Base-by-base conservation (phyloP, 2,888 invertebrate genomes). In the Dynastes grantii region DNA sequence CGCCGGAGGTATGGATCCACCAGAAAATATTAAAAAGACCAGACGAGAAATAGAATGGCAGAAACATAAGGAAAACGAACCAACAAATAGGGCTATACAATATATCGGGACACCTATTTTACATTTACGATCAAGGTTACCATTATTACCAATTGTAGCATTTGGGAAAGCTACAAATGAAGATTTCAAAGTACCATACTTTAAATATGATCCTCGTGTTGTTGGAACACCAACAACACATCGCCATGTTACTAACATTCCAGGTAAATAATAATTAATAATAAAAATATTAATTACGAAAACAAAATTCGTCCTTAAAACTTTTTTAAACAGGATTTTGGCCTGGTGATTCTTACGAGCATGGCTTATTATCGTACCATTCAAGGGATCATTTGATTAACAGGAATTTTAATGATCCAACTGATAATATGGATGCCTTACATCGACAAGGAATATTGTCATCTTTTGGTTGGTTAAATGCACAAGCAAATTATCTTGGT, bases 401-500 rank as follows among this genome's bases (percentile, higher is more conserved):
- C 0, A 90, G 93, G 77, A 87, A 88, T 0, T 92, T 86, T 85
- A 92, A 93, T 1, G 87, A 89, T 32, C 53, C 75, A 3, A 87
- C 91, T 67, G 92, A 94, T 81, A 86, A 90, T 73, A 85, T 91
- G 81, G 93, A 95, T 83, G 92, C 94, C 2, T 83, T 96, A 16
- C 92, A 94, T 85, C 91, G 92, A 11, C 94, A 95, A 89, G 97
- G 94, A 1, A 92, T 98, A 81, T 91, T 94, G 80, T 91, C 94
- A 1, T 95, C 95, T 58, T 98, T 94, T 86, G 93, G 93, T 0
- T 96, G 96, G 94, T 89, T 96, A 0, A 88, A 93, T 80, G 92
- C 94, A 0, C 95, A 95, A 88, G 96, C 97, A 1, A 93, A 92
- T 86, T 94, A 94, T 87, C 93, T 95, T 88, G 97, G 99, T 29